These are phyloP conservation scores for Magallana angulata DNA, from an alignment of 1,140 invertebrate genomes.

Conservation along the genomic window DNA sequence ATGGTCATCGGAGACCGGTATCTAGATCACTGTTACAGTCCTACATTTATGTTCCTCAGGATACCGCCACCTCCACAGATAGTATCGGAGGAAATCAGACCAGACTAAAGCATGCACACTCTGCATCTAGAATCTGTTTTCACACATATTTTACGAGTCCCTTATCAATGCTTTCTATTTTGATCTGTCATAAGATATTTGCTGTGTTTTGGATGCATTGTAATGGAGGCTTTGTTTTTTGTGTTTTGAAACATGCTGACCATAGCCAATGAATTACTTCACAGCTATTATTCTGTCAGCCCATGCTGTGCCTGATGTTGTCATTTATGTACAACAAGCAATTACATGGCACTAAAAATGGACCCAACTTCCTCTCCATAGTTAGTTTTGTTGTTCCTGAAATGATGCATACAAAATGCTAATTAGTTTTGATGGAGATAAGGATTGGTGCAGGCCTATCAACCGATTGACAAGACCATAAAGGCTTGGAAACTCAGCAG, in stretches of 20 bases:
- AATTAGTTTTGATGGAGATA: neutral
- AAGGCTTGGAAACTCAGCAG: neutral
- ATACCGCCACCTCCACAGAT: too few species aligned
- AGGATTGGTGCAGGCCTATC: conserved; percentile 9
- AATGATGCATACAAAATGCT: conserved; percentile 33
- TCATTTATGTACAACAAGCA: conserved; percentile 23
- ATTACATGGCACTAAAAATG: conserved; percentile 3
- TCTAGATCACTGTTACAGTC: neutral
- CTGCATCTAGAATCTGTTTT: neutral
- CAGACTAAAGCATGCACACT: neutral
- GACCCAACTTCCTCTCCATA: conserved; percentile 15
- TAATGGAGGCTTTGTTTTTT: neutral
- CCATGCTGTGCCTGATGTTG: neutral
- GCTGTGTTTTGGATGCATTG: neutral
- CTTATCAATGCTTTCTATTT: conserved; percentile 8
- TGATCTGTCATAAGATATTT: conserved; percentile 11
- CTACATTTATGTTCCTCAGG: too few species aligned
- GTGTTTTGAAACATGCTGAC: neutral
- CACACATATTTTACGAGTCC: neutral
- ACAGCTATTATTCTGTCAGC: conserved; percentile 19
- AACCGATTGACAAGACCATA: conserved; percentile 21
- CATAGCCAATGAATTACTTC: neutral
- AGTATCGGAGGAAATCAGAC: too few species aligned
- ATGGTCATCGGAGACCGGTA: neutral
- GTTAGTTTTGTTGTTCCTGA: conserved; percentile 7